Conservation (phyloP, 2,113 vertebrate genomes). For the Oxyruncus cristatus region DNA sequence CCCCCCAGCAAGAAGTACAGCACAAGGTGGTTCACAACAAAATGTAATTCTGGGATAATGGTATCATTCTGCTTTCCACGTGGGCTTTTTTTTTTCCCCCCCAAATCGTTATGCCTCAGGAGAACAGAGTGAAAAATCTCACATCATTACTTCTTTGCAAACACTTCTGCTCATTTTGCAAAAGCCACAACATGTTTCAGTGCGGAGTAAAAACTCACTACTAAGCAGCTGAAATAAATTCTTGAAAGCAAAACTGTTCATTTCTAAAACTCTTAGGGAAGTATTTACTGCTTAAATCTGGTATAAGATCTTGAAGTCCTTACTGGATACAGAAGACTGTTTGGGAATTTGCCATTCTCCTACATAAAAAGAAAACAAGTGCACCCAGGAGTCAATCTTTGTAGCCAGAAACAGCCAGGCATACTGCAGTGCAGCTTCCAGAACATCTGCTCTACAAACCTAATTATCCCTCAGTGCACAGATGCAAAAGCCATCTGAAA, state of each 20-base stretch:
- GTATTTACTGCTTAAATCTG: not conserved
- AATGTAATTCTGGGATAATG: not conserved
- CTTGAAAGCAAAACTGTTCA: not conserved
- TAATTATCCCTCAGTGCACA: conserved; percentile 36
- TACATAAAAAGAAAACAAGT: conserved; percentile 14
- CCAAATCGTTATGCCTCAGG: not conserved
- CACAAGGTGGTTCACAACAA: not conserved
- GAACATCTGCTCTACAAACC: conserved; percentile 62
- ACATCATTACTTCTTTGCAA: not conserved
- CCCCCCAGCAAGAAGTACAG: not conserved
- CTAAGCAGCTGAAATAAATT: conserved; percentile 1
- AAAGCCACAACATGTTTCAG: not conserved
- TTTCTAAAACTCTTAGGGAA: conserved; percentile 7
- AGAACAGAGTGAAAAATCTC: not conserved
- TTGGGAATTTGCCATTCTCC: conserved; percentile 5
- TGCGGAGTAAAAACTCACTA: not conserved
- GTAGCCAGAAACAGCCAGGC: conserved; percentile 31
- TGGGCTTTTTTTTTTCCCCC: not conserved
- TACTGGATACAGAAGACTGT: not conserved
- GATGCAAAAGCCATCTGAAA: conserved; percentile 33
- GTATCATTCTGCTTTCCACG: not conserved
- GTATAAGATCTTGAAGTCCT: not conserved
- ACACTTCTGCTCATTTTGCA: not conserved
- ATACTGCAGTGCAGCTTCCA: conserved; percentile 33
- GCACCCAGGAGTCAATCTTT: conserved; percentile 16